These are phyloP conservation scores for Plumapathes pennacea DNA, from an alignment of 92 coral and sea anemone genomes.

Conservation along the genomic window DNA sequence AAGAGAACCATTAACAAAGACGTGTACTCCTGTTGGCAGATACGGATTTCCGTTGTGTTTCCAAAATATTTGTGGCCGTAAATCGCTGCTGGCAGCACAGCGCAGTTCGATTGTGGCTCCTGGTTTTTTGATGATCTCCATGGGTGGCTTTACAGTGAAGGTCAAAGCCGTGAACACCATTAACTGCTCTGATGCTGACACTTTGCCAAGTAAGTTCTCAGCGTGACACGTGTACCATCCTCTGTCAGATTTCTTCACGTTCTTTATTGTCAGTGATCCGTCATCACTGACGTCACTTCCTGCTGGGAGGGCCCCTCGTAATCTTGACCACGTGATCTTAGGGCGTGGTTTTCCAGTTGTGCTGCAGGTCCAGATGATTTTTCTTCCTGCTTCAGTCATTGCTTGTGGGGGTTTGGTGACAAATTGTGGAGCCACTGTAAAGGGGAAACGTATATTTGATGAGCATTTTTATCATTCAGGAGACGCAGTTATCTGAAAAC, in stretches of 20 bases:
- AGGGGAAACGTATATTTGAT: too few species aligned
- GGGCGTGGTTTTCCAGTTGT: slow-evolving; percentile 52
- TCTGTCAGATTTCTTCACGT: slow-evolving; percentile 18
- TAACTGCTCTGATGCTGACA: slow-evolving; percentile 1
- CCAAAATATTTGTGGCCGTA: slow-evolving; percentile 10
- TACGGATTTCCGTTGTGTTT: not conserved
- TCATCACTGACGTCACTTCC: slow-evolving; percentile 28
- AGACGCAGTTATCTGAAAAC: too few species aligned
- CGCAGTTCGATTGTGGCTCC: not conserved
- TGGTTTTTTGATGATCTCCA: not conserved
- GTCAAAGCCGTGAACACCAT: slow-evolving; percentile 3
- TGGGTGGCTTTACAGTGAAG: slow-evolving; percentile 4
- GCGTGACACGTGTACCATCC: slow-evolving; percentile 17
- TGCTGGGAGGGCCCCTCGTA: slow-evolving; percentile 19
- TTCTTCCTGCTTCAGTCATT: slow-evolving; percentile 3
- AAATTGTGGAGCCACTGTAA: slow-evolving; percentile 1
- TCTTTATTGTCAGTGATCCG: slow-evolving; percentile 23
- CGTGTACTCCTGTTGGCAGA: not conserved
- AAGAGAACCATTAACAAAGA: slow-evolving; percentile 19
- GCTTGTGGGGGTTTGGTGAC: slow-evolving; percentile 1
- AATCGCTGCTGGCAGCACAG: slow-evolving; percentile 22
- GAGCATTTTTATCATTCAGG: too few species aligned
- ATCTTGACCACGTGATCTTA: slow-evolving; percentile 45
- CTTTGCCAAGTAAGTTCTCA: slow-evolving; percentile 4
- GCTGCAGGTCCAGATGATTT: slow-evolving; percentile 17